phyloP scores from a whole-genome alignment of 2,113 vertebrate genomes.

The Tor tambroides region DNA sequence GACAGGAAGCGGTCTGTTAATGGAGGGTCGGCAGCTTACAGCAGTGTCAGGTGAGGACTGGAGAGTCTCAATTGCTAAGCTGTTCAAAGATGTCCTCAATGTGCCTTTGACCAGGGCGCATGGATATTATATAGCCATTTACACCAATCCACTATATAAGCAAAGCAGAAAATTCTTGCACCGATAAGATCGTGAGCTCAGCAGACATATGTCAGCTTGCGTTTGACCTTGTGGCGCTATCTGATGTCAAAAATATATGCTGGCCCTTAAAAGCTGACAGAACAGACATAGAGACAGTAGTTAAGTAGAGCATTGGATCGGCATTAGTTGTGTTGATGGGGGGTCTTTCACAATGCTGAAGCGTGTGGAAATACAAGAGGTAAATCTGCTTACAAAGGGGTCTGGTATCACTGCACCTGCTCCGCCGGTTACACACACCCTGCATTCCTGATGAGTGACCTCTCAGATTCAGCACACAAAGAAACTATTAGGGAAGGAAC shows the following conservation, averaged over 20 bases:
- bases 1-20: slow-evolving; percentile 32
- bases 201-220: background rate
- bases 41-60: slow-evolving; percentile 22
- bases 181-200: background rate
- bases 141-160: background rate
- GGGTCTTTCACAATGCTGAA: slow-evolving; percentile 35
- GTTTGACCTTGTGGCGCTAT: background rate
- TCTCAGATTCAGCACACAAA: background rate
- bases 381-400: slow-evolving; percentile 2
- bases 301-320: background rate
- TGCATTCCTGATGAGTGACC: background rate
- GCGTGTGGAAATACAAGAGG: slow-evolving; percentile 14
- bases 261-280: background rate
- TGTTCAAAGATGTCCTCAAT: slow-evolving; percentile 24
- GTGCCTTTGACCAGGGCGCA: slow-evolving; percentile 1
- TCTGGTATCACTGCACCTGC: slow-evolving; percentile 18
- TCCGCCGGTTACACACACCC: background rate
- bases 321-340: background rate
- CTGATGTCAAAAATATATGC: background rate
- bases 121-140: slow-evolving; percentile 22
- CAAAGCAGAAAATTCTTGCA: background rate
- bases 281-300: background rate
- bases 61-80: slow-evolving; percentile 22
- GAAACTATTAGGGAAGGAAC: background rate
- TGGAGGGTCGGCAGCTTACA: slow-evolving; percentile 28